Evolutionary conservation across 1,140 invertebrate genomes (phyloP).

Genomic region (Lasioglossum albipes): DNA sequence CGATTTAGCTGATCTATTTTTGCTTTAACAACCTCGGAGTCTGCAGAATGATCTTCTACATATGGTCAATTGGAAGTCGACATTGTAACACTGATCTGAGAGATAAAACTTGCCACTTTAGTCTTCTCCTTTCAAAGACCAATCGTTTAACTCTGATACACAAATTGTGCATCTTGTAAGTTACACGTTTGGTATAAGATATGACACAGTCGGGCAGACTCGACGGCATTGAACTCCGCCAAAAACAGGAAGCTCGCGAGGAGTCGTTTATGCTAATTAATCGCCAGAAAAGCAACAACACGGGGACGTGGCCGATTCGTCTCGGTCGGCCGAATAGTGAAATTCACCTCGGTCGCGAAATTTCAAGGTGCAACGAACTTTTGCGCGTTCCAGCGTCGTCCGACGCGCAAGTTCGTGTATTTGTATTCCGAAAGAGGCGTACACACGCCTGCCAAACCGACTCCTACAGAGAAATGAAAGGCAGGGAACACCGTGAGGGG

Average conservation of each 20-base stretch:
- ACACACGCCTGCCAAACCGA: slow-evolving; percentile 40
- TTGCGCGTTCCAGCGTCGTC: slow-evolving; percentile 13
- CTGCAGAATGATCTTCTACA: background rate
- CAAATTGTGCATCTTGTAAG: too few relatives aligned
- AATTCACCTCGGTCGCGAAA: slow-evolving; percentile 41
- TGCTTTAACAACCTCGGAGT: background rate
- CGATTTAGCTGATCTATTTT: background rate
- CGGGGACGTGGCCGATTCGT: slow-evolving; percentile 12
- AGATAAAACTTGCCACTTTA: background rate
- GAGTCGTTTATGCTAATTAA: background rate
- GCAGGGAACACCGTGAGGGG: slow-evolving; percentile 25
- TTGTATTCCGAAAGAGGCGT: slow-evolving; percentile 39
- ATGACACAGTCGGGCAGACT: too few relatives aligned
- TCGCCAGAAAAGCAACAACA: background rate
- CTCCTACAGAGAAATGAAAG: slow-evolving; percentile 54
- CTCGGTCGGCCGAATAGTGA: slow-evolving; percentile 38
- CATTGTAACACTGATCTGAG: background rate
- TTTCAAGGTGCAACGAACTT: slow-evolving; percentile 57
- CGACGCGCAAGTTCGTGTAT: slow-evolving; percentile 2
- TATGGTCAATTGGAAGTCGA: background rate
- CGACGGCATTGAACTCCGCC: too few relatives aligned
- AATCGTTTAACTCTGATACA: too few relatives aligned
- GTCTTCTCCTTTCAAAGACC: too few relatives aligned
- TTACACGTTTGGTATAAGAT: too few relatives aligned
- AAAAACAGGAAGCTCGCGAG: too few relatives aligned